Conservation (phyloP, 2,113 vertebrate genomes). For the Podilymbus podiceps region DNA sequence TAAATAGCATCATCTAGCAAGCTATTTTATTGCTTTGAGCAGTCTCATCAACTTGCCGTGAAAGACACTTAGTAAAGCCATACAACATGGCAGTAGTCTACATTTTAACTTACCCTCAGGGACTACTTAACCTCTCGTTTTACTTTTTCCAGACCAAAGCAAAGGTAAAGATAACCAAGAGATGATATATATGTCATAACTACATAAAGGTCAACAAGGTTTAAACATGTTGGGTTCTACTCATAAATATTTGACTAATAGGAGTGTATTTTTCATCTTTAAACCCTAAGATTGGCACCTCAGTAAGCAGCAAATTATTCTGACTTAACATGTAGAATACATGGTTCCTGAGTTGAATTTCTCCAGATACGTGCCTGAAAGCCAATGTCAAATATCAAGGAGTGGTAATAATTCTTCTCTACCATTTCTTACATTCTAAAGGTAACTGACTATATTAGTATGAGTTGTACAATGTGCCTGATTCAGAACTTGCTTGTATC, state of each 20-base stretch:
- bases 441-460: not conserved
- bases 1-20: slow-evolving; percentile 23
- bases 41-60: slow-evolving; percentile 47
- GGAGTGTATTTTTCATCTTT: slow-evolving; percentile 15
- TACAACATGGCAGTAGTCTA: slow-evolving; percentile 55
- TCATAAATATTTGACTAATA: slow-evolving; percentile 73
- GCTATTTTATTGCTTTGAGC: slow-evolving; percentile 50
- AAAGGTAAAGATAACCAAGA: slow-evolving; percentile 61
- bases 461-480: accelerated
- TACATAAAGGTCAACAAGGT: slow-evolving; percentile 68
- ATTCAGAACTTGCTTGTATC: not conserved
- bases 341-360: not conserved
- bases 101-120: slow-evolving; percentile 72
- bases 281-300: slow-evolving; percentile 31
- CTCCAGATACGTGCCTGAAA: not conserved
- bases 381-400: not conserved
- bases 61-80: slow-evolving; percentile 65
- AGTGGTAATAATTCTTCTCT: not conserved
- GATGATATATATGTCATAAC: slow-evolving; percentile 67
- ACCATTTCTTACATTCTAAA: not conserved
- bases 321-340: slow-evolving; percentile 33
- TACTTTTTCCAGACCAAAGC: slow-evolving; percentile 70
- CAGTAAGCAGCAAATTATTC: slow-evolving; percentile 34
- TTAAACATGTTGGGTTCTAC: slow-evolving; percentile 65
- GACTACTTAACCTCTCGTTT: slow-evolving; percentile 71